Evolutionary conservation across 2,888 invertebrate genomes (phyloP).

Genomic region (Candidula unifasciata): DNA sequence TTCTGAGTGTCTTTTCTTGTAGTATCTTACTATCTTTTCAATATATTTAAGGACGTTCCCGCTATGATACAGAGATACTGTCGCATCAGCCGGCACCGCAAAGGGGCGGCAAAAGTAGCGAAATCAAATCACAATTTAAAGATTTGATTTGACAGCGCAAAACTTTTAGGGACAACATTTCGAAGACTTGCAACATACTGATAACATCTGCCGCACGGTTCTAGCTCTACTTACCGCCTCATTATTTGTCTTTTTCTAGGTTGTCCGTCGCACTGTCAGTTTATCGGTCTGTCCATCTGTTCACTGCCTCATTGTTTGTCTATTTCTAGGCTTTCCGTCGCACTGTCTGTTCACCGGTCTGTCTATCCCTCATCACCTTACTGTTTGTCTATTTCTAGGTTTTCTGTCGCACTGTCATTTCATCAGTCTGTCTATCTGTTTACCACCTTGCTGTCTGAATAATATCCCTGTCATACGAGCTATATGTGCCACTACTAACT

Average conservation of each 20-base stretch:
- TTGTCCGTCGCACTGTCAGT: not conserved
- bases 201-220: too few species aligned
- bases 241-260: not conserved
- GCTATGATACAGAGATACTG: too few species aligned
- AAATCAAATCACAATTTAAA: too few species aligned
- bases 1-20: conserved; percentile 2
- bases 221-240: not conserved
- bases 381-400: not conserved
- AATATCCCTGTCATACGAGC: not conserved
- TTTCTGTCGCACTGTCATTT: not conserved
- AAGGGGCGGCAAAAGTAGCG: too few species aligned
- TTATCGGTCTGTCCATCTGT: not conserved
- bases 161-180: too few species aligned
- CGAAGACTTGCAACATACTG: too few species aligned
- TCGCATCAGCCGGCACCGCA: too few species aligned
- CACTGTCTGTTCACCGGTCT: not conserved
- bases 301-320: not conserved
- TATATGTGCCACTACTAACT: too few species aligned
- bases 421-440: not conserved
- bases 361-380: not conserved
- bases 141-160: too few species aligned
- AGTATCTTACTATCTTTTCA: not conserved
- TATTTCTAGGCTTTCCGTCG: not conserved
- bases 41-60: not conserved
- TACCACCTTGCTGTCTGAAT: not conserved